Conservation (phyloP, 2,113 vertebrate genomes). For the Echinops telfairi region DNA sequence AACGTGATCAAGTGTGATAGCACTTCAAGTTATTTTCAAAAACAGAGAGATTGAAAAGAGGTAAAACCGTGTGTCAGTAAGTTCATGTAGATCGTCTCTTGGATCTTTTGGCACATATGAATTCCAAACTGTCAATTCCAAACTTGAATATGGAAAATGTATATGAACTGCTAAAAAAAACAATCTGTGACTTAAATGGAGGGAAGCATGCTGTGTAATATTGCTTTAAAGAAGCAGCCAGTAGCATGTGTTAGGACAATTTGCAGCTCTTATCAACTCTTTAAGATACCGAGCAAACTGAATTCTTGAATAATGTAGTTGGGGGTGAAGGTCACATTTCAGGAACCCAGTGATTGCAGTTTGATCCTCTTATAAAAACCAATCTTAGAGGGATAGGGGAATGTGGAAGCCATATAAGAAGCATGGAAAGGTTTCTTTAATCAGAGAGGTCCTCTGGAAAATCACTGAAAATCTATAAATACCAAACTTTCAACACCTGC, state of each 20-base stretch:
- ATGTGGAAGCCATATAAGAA: too few species aligned
- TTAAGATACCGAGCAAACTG: constrained; percentile 72
- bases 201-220: constrained; percentile 62
- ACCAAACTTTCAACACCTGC: too few species aligned
- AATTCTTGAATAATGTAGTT: constrained; percentile 75
- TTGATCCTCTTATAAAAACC: constrained; percentile 48
- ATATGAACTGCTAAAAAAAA: constrained; percentile 50
- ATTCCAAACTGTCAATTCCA: constrained; percentile 26
- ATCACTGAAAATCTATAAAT: too few species aligned
- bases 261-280: constrained; percentile 73
- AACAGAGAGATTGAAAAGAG: background rate
- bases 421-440: too few species aligned
- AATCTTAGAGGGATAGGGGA: too few species aligned
- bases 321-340: constrained; percentile 76
- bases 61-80: background rate
- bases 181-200: constrained; percentile 30
- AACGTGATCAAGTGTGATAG: background rate
- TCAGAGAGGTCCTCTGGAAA: too few species aligned
- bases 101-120: background rate
- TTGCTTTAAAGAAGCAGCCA: constrained; percentile 73
- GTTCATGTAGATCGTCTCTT: background rate
- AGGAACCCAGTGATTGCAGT: constrained; percentile 45
- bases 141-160: constrained; percentile 52
- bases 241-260: constrained; percentile 73
- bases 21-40: constrained; percentile 23